Evolutionary conservation across 2,797 vertebrate genomes (phyloP), one percentile per base, ranked within the genome.

Genomic region (Taeniopygia guttata): DNA sequence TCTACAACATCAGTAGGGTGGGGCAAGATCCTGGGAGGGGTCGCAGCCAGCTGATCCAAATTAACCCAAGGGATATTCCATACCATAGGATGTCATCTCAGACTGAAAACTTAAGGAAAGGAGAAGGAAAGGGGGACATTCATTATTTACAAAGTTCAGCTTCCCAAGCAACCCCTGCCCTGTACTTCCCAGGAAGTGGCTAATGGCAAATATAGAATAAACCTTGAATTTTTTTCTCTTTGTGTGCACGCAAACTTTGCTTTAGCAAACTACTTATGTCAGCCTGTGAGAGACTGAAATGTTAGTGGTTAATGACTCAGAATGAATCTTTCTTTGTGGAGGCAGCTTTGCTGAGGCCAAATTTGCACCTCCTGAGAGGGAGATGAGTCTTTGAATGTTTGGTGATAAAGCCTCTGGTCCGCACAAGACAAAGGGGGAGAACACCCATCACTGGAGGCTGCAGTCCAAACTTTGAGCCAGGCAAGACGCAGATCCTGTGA

Each of bases 221-320:
- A 10, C 21, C 9, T 15, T 17, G 30, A 11, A 8, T 4, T 5
- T 84, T 38, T 84, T 42, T 55, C 13, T 74, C 51, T 42, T 49
- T 49, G 7, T 66, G 21, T 0, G 0, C 12, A 12, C 1, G 0
- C 4, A 58, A 42, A 66, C 2, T 58, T 42, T 26, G 20, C 25
- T 66, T 55, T 43, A 18, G 32, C 14, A 49, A 73, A 16, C 16
- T 25, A 34, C 13, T 66, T 34, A 5, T 25, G 20, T 25, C 43
- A 74, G 36, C 11, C 52, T 26, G 7, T 66, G 16, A 66, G 26
- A 66, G 43, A 26, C 36, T 42, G 60, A 56, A 56, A 58, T 36
- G 3, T 11, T 42, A 1, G 17, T 34, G 17, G 30, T 30, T 32
- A 21, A 49, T 49, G 32, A 14, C 36, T 49, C 30, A 64, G 48